A percentile compares a stretch with the other conserved stretches of the same genome.
phyloP scores from a whole-genome alignment of 30 jellyfish, hydroid and myxozoan genomes.

The Turritopsis dohrnii region DNA sequence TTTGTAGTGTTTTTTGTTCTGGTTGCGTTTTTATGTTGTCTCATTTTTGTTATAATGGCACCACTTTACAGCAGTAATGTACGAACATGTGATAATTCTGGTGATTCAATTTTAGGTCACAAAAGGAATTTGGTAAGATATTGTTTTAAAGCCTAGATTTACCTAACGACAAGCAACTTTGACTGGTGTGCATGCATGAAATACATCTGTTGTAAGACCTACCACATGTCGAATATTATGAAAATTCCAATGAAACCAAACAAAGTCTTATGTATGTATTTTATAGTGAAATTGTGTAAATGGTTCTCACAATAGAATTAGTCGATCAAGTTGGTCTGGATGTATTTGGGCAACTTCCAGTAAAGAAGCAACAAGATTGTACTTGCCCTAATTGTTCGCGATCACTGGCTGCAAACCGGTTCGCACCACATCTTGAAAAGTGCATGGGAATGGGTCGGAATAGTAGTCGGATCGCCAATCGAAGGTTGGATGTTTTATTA shows the following conservation, averaged over 20 bases:
- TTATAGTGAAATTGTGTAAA: neutral
- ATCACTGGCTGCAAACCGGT: slow-evolving; percentile 85
- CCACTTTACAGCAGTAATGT: too few species aligned
- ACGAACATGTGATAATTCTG: too few species aligned
- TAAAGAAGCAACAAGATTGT: slow-evolving; percentile 86
- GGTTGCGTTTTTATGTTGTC: too few species aligned
- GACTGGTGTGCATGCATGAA: neutral
- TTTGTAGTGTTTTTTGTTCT: too few species aligned
- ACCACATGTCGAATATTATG: neutral
- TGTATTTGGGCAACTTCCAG: slow-evolving; percentile 95
- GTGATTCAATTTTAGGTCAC: slow-evolving; percentile 43
- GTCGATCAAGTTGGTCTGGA: slow-evolving; percentile 79
- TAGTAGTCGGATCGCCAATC: slow-evolving; percentile 93
- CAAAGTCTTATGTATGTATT: neutral
- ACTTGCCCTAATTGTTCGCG: slow-evolving; percentile 93
- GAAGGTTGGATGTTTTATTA: slow-evolving; percentile 52
- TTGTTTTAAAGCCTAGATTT: neutral
- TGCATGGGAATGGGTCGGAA: slow-evolving; percentile 99
- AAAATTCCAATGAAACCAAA: too few species aligned
- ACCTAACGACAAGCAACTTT: neutral
- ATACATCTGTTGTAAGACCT: neutral
- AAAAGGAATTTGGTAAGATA: slow-evolving; percentile 71
- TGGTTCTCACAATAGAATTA: slow-evolving; percentile 36
- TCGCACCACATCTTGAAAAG: slow-evolving; percentile 96
- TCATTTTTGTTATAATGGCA: too few species aligned